Base-by-base conservation (phyloP, 1,140 invertebrate species). In the Phymastichus coffea region DNA sequence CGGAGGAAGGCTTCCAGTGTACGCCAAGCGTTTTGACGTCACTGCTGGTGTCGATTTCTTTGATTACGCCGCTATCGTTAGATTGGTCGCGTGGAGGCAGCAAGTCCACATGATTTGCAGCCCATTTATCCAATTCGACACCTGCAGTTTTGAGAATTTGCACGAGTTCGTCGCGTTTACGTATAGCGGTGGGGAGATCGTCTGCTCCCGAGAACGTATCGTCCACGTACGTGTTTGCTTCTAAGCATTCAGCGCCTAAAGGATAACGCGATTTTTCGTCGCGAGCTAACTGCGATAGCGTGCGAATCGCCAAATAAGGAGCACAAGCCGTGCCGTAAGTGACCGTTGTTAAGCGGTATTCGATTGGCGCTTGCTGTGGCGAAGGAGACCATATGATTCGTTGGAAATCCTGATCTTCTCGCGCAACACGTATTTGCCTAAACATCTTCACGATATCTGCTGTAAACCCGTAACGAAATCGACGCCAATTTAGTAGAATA, bases 371-470 rank as follows among this genome's bases (percentile, higher is more conserved):
- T 20, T 66, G 17, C n/a, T 46, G 59, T 33, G 23, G 14, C n/a
- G 1, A 12, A 3, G 35, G 12, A 22, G 63, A 19, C 68, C 71
- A 73, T 0, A 75, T 7, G n/a, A 75, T 71, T 20, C 67, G 30
- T 57, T 71, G 70, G 15, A 65, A 57, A 25, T 66, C 57, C 8
- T 19, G 23, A 48, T 70, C 63, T 9, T 57, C 28, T 9, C 51
- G 19, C 28, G 56, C 35, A 1, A 72, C 40, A 25, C 7, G 25
- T 6, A 82, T 69, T 55, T 77, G 75, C 12, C 79, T 46, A 58
- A 79, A 83, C 78, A 81, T 81, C 57, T 79, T 73, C 25, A 64
- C 53, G 4, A 80, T 70, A 56, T 82, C 80, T 3, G 70, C 72
- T 10, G 43, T 48, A 17, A 73, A 65, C 0, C 56, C 63, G 26